Conservation (phyloP, 1,140 invertebrate genomes). For the Heliconius congener region DNA sequence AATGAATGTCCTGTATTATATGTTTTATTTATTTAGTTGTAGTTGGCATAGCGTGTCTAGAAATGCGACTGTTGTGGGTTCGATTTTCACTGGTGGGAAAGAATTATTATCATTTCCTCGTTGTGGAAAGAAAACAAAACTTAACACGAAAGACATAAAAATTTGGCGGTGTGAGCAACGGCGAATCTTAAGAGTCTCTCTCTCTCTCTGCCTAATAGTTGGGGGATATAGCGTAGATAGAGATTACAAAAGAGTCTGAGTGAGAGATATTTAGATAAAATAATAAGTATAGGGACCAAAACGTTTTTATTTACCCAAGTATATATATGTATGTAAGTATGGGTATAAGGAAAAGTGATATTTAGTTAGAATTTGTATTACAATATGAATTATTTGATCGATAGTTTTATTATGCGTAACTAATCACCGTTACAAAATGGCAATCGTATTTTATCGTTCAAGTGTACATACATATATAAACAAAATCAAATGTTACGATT, state of each 20-base stretch:
- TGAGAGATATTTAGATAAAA: too few species aligned
- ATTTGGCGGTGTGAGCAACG: background rate
- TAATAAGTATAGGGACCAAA: too few species aligned
- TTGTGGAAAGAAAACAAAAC: background rate
- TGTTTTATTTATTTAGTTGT: background rate
- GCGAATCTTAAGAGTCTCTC: too few species aligned
- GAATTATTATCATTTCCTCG: background rate
- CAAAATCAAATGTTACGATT: background rate
- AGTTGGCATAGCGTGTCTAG: background rate
- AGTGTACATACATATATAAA: background rate
- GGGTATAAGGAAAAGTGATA: background rate
- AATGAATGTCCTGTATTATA: background rate
- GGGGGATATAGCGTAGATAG: too few species aligned
- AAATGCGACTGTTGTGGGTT: background rate
- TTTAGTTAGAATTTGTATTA: conserved; percentile 1
- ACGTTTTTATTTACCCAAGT: too few species aligned
- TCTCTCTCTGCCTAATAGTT: background rate
- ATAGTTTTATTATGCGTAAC: conserved; percentile 11
- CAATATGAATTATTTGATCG: background rate
- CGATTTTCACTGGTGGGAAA: background rate
- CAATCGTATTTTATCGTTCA: background rate
- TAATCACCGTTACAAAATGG: background rate
- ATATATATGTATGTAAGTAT: background rate
- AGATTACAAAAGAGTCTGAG: too few species aligned
- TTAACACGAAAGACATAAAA: background rate